These are phyloP conservation scores for Todus mexicanus DNA, from an alignment of 2,797 vertebrate species.

Conservation along the genomic window DNA sequence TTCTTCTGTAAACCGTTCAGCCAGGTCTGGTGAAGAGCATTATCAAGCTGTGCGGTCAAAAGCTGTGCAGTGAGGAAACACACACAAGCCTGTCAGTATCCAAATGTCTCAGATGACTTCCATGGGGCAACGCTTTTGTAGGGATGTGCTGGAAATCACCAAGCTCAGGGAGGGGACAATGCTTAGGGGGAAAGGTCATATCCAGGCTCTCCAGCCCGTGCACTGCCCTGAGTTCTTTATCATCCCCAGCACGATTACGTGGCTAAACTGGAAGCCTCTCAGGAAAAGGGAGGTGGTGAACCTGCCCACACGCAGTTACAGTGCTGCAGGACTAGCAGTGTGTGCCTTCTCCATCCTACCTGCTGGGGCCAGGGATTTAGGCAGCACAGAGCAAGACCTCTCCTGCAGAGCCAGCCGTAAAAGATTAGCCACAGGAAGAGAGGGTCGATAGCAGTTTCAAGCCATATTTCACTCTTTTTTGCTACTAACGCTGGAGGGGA, in stretches of 20 bases:
- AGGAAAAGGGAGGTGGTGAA: not conserved
- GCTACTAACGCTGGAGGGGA: not conserved
- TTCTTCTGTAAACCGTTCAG: not conserved
- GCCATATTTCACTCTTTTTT: not conserved
- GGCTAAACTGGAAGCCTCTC: not conserved
- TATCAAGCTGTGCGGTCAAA: not conserved
- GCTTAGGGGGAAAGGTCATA: not conserved
- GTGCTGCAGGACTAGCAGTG: too few species aligned
- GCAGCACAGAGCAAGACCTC: not conserved
- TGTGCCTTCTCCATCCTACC: not conserved
- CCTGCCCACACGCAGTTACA: not conserved
- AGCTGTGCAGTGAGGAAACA: not conserved
- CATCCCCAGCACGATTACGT: rapidly evolving
- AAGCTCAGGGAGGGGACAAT: not conserved
- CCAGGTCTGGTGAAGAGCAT: not conserved
- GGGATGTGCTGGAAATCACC: not conserved
- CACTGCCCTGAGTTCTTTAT: not conserved
- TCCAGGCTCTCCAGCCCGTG: not conserved
- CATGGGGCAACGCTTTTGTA: rapidly evolving
- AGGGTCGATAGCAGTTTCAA: not conserved
- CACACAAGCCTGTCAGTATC: rapidly evolving
- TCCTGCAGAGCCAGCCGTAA: not conserved
- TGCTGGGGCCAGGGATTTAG: not conserved
- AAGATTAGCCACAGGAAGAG: not conserved
- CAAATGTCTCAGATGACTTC: rapidly evolving